Evolutionary conservation across 2,797 vertebrate genomes (phyloP).

Genomic region (Sebastiscus tertius): DNA sequence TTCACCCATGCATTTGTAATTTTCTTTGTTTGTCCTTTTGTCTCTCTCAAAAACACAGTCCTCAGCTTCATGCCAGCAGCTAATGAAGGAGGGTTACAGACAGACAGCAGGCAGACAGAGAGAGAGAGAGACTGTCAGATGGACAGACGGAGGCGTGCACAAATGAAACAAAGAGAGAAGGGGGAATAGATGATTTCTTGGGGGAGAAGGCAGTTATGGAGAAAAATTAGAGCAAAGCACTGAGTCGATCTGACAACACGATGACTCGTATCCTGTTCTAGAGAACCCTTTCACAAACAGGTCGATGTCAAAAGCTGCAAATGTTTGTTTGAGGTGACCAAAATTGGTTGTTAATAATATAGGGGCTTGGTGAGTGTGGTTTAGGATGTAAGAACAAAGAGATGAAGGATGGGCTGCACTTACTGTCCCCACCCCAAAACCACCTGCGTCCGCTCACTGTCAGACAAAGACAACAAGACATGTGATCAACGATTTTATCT

Average conservation of each 20-base stretch:
- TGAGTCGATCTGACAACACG: background rate
- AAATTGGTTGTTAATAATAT: background rate
- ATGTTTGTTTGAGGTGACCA: constrained; percentile 10
- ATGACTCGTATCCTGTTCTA: background rate
- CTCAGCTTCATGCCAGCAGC: constrained; percentile 25
- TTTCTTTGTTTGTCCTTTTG: background rate
- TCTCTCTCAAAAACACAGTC: background rate
- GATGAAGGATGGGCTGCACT: constrained; percentile 40
- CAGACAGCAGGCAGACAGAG: constrained; percentile 34
- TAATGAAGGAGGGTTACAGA: constrained; percentile 32
- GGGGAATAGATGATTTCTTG: constrained; percentile 23
- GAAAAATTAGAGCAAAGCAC: constrained; percentile 4
- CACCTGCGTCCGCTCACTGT: constrained; percentile 37
- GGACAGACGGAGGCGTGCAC: constrained; percentile 42
- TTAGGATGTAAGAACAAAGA: constrained; percentile 59
- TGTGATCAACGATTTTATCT: background rate
- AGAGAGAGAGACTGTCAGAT: constrained; percentile 32
- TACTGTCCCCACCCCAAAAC: constrained; percentile 53
- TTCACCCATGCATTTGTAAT: constrained; percentile 2
- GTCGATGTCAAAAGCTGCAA: background rate
- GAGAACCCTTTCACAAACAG: background rate
- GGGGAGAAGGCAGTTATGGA: background rate
- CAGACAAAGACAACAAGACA: constrained; percentile 25
- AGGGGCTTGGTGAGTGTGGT: background rate
- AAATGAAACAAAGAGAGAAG: constrained; percentile 60